A percentile compares a stretch with the other conserved stretches of the same genome.
Evolutionary conservation across 2,797 vertebrate genomes (phyloP).

Genomic region (Triplophysa bombifrons): DNA sequence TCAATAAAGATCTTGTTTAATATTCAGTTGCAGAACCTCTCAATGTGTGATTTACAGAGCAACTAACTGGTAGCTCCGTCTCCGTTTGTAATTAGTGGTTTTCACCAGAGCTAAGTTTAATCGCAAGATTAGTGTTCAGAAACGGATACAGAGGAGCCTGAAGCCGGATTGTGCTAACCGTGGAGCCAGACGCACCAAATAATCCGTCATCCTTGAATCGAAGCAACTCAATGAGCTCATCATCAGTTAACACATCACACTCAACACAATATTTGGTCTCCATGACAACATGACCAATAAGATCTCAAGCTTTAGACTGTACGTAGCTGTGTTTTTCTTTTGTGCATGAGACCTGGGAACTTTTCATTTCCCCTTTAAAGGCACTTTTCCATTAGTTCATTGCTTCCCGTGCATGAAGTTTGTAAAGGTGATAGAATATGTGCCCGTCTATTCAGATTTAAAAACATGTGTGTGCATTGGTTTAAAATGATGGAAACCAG

Average conservation of each 20-base stretch:
- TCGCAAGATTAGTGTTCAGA: slow-evolving; percentile 49
- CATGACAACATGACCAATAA: slow-evolving; percentile 21
- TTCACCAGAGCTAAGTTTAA: slow-evolving; percentile 61
- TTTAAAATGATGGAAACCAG: not conserved
- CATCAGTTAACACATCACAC: slow-evolving; percentile 17
- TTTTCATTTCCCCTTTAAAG: slow-evolving; percentile 68
- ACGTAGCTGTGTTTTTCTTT: slow-evolving; percentile 34
- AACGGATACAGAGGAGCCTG: slow-evolving; percentile 42
- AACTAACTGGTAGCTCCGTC: slow-evolving; percentile 54
- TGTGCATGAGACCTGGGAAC: slow-evolving; percentile 59
- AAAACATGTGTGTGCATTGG: not conserved
- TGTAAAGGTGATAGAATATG: slow-evolving; percentile 56
- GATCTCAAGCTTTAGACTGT: slow-evolving; percentile 11
- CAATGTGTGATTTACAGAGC: slow-evolving; percentile 42
- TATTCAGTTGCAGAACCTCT: slow-evolving; percentile 21
- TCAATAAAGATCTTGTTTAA: slow-evolving; percentile 8
- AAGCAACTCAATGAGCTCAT: slow-evolving; percentile 30
- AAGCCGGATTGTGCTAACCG: slow-evolving; percentile 34
- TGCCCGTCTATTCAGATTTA: not conserved
- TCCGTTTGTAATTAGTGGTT: slow-evolving; percentile 65
- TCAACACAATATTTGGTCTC: slow-evolving; percentile 40
- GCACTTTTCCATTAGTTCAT: slow-evolving; percentile 67
- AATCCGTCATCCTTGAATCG: slow-evolving; percentile 22
- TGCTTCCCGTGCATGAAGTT: slow-evolving; percentile 47
- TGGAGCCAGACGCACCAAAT: slow-evolving; percentile 35